Evolutionary conservation across 1,140 invertebrate genomes (phyloP).

Genomic region (Heliconius nattereri): DNA sequence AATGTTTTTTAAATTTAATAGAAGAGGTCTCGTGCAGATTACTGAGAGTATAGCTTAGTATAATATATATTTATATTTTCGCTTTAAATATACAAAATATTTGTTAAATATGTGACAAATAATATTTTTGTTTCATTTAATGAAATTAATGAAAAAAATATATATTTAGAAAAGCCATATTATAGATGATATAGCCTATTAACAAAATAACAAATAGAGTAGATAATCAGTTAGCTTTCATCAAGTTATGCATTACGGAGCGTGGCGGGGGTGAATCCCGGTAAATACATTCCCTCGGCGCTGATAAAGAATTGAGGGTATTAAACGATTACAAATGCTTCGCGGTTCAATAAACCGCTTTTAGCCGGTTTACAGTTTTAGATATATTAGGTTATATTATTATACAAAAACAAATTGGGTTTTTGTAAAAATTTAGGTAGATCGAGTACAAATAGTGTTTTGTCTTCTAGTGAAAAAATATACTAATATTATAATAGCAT

Average conservation of each 20-base stretch:
- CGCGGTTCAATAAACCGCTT: conserved; percentile 76
- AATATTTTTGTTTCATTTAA: too few relatives aligned
- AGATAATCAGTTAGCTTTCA: conserved; percentile 66
- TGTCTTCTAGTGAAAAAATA: not conserved
- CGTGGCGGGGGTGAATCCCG: conserved; percentile 53
- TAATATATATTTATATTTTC: too few relatives aligned
- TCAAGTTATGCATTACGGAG: conserved; percentile 63
- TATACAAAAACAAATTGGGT: not conserved
- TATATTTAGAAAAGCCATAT: not conserved
- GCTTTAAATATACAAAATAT: too few relatives aligned
- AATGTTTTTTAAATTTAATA: too few relatives aligned
- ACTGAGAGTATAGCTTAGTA: too few relatives aligned
- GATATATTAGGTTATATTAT: conserved; percentile 55
- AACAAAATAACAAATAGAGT: conserved; percentile 35
- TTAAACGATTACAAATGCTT: conserved; percentile 81
- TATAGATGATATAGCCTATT: conserved; percentile 22
- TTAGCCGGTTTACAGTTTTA: conserved; percentile 62
- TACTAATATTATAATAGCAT: too few relatives aligned
- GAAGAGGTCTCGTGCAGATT: too few relatives aligned
- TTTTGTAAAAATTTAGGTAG: not conserved
- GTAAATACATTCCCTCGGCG: conserved; percentile 51
- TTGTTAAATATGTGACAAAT: too few relatives aligned
- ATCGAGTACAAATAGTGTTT: not conserved
- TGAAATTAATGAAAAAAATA: not conserved
- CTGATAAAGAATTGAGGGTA: conserved; percentile 82